These are phyloP conservation scores for Drosophila virilis DNA, from an alignment of 1,140 invertebrate genomes.

Conservation along the genomic window DNA sequence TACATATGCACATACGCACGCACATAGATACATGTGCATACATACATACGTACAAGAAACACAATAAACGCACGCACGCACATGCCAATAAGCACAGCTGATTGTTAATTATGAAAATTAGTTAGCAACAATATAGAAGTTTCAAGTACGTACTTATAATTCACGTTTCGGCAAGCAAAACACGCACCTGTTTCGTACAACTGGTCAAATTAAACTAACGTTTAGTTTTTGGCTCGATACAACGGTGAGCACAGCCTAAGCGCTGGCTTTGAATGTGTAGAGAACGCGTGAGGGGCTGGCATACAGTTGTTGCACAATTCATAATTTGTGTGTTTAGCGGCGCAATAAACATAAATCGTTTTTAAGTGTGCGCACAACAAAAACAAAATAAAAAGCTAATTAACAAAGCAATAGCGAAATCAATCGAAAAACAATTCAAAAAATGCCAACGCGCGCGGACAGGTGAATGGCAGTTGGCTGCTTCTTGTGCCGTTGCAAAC, in stretches of 20 bases:
- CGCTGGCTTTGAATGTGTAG: slow-evolving; percentile 10
- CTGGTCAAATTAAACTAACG: slow-evolving; percentile 48
- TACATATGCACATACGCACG: slow-evolving; percentile 1
- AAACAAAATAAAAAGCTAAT: slow-evolving; percentile 10
- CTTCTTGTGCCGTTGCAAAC: slow-evolving; percentile 2
- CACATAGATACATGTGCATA: slow-evolving; percentile 2
- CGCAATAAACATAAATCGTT: not conserved
- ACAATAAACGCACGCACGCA: not conserved
- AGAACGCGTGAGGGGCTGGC: not conserved
- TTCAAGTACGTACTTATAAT: slow-evolving; percentile 5
- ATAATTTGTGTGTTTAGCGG: slow-evolving; percentile 11
- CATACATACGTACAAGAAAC: slow-evolving; percentile 8
- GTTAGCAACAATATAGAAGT: slow-evolving; percentile 35
- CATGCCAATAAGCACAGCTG: slow-evolving; percentile 75
- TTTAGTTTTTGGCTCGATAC: slow-evolving; percentile 20
- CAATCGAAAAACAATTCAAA: slow-evolving; percentile 49
- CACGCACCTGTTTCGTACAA: slow-evolving; percentile 50
- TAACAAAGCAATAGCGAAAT: slow-evolving; percentile 30
- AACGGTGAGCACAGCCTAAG: slow-evolving; percentile 15
- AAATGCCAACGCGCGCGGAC: slow-evolving; percentile 26
- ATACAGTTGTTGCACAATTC: not conserved
- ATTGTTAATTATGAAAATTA: slow-evolving; percentile 61
- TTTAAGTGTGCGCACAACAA: slow-evolving; percentile 9
- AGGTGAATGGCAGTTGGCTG: slow-evolving; percentile 45
- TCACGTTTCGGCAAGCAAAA: slow-evolving; percentile 24